Evolutionary conservation across 2,888 invertebrate genomes (phyloP), one percentile per base, ranked within the genome.

Genomic region (Beris chalybata): DNA sequence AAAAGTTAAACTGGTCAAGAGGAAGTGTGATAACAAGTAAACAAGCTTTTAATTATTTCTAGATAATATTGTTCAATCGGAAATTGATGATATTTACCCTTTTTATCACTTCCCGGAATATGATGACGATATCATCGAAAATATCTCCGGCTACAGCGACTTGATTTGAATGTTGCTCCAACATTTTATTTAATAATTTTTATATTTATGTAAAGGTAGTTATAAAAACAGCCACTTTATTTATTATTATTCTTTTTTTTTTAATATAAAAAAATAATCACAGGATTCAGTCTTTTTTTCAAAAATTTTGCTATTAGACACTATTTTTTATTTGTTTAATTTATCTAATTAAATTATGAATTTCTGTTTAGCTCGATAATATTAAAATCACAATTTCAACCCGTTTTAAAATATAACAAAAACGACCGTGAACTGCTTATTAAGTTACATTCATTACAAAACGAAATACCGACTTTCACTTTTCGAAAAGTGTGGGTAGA

Each of bases 41-140:
- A 22, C 38, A 38, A 38, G 7, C 1, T 9, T 7, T 2, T 38
- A 44, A 29, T 58, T 31, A 63, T 56, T 12, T 58, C 15, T 54
- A 68, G 65, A 65, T 68, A 22, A 22, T 2, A 38, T 38, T 38
- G 38, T 38, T 38, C 38, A 38, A 38, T 38, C 22, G 22, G 15
- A 58, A 22, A 15, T 44, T 31, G 32, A 63, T n/a, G 22, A 63
- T 66, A 81, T 79, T 83, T 87, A 89, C 89, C 89, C 86, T 86
- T 81, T 85, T 84, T 80, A 88, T 84, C 76, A 88, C 84, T 74
- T 88, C 86, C 72, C 87, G 87, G 77, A 88, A 88, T 76, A 89
- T 83, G 74, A 86, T 80, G 75, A 89, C 84, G 80, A 90, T 89
- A 80, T 91, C 90, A 77, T 88, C 89, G 79, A 90, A 84, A 74